Evolutionary conservation across 2,888 invertebrate genomes (phyloP), one percentile per base, ranked within the genome.

Genomic region (Lepidocyrtinus sp.): DNA sequence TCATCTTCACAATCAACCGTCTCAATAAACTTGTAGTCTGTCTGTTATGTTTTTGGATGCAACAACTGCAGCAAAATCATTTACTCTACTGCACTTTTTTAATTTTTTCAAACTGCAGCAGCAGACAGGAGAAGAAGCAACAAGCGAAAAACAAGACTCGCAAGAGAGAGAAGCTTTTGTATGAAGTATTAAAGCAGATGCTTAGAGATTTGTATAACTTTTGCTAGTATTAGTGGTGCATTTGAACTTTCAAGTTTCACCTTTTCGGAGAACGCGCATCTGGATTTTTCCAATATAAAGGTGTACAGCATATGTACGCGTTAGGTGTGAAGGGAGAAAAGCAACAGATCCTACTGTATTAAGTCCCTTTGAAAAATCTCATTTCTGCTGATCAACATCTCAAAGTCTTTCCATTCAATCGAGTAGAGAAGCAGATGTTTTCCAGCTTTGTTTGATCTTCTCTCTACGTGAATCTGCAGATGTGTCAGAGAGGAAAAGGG

Each of bases 371-470:
- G 17, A 17, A 55, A n/a, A 55, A n/a, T 55, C 7, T 55, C 55
- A 2, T n/a, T 55, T 55, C 17, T 2, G 9, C 55, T 17, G 17
- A n/a, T 55, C 9, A 55, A 55, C 9, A 55, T 3, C n/a, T n/a
- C 55, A n/a, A n/a, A n/a, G n/a, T n/a, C n/a, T n/a, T n/a, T n/a
- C n/a, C n/a, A n/a, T n/a, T n/a, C n/a, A n/a, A n/a, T n/a, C n/a
- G n/a, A n/a, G n/a, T 36, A 65, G 45, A 78, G 73, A 27, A 67
- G 79, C 79, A 79, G 79, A 79, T 79, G 79, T 79, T 79, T 74
- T 69, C 73, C 79, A 79, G 79, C 50, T 69, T 79, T 79, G 64
- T 67, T 73, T 79, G 73, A 79, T 79, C 73, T 74, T 27, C 21
- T 9, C 25, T 12, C 19, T n/a, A 7, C 26, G 63, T 55, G 64